Conservation (phyloP, 2,888 invertebrate species). For the Sussaba pulchella region DNA sequence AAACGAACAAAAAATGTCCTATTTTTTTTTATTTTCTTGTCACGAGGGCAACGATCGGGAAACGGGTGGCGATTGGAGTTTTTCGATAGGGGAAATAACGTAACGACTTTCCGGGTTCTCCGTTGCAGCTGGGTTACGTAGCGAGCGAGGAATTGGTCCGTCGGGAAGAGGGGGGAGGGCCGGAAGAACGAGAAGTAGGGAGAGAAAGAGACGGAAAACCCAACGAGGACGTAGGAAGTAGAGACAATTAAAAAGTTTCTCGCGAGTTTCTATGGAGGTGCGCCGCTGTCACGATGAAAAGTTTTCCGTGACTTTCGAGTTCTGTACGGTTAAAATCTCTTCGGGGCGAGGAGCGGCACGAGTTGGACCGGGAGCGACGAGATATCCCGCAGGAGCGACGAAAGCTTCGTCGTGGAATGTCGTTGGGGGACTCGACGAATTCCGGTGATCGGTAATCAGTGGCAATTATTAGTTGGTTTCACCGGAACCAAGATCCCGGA, state of each 20-base stretch:
- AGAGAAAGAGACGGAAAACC: not conserved
- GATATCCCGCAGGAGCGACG: not conserved
- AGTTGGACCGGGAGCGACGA: not conserved
- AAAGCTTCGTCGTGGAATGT: slow-evolving; percentile 7
- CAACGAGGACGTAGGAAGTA: not conserved
- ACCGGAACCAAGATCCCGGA: slow-evolving; percentile 6
- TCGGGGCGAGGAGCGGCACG: not conserved
- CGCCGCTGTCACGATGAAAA: slow-evolving; percentile 40
- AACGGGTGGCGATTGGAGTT: no score
- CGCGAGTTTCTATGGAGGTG: not conserved
- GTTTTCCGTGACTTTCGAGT: slow-evolving; percentile 30
- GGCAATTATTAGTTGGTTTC: slow-evolving; percentile 51
- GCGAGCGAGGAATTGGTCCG: no score
- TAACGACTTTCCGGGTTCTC: no score
- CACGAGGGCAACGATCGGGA: no score
- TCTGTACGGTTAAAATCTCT: no score
- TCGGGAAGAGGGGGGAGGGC: no score
- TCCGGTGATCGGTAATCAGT: slow-evolving; percentile 9
- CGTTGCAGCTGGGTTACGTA: no score
- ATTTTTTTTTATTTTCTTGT: no score
- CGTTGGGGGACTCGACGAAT: not conserved
- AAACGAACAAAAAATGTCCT: no score
- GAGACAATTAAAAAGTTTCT: slow-evolving; percentile 57
- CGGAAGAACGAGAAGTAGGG: not conserved
- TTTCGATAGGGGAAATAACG: no score